phyloP scores from a whole-genome alignment of 1,140 invertebrate species.

The Musca domestica region DNA sequence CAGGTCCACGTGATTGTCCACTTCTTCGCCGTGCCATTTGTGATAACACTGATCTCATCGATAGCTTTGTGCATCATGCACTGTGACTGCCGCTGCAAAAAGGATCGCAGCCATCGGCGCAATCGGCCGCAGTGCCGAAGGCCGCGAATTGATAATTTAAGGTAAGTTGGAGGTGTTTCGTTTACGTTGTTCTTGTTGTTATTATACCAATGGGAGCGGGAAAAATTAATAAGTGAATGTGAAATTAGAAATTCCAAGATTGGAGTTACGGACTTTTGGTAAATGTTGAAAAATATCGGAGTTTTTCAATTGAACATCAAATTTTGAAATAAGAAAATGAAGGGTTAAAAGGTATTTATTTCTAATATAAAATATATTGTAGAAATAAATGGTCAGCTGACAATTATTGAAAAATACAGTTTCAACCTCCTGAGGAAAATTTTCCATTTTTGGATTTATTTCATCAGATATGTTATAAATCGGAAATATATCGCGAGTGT shows the following conservation, averaged over 20 bases:
- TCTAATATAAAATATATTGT: too few species aligned
- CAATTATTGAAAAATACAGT: too few species aligned
- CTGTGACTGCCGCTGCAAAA: conserved; percentile 70
- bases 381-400: too few species aligned
- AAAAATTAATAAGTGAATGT: background rate
- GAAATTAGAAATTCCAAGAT: background rate
- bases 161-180: conserved; percentile 51
- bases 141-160: conserved; percentile 62
- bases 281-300: too few species aligned
- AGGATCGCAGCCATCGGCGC: conserved; percentile 55
- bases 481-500: too few species aligned
- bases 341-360: too few species aligned
- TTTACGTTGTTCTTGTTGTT: background rate
- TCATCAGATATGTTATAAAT: too few species aligned
- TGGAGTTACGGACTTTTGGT: background rate
- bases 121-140: conserved; percentile 55
- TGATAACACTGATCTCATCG: conserved; percentile 76
- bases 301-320: too few species aligned
- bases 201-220: too few species aligned
- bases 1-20: conserved; percentile 76
- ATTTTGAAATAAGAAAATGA: too few species aligned
- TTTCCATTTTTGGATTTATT: too few species aligned
- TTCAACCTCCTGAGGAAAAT: too few species aligned
- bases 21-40: conserved; percentile 77
- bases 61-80: conserved; percentile 80